Base-by-base conservation (phyloP, 2,113 vertebrate species). In the Microtus richardsoni region DNA sequence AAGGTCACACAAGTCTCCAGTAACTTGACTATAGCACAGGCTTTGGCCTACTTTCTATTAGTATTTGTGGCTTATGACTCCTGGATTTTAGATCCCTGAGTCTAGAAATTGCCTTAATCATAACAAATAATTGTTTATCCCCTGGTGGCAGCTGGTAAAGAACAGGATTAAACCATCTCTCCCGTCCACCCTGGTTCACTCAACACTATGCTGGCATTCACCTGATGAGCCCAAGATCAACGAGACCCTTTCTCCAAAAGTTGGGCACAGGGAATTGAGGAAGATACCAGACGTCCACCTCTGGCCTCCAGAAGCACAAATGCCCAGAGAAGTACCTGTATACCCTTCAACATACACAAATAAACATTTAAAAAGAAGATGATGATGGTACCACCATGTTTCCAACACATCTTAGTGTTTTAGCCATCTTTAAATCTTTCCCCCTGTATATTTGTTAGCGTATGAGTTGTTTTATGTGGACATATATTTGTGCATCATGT, bases 381-480 rank as follows among this genome's bases (percentile, higher is more conserved):
- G 58, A 68, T 47, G 83, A 86, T 66, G 44, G 49, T 39, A 19
- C 0, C 70, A 49, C 44, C 66, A 82, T 39, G 30, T 80, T 58
- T 41, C 89, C 44, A 77, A 84, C 14, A 74, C 30, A 89, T 58
- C 36, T 19, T 94, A 95, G 44, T 82, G 17, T 95, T 86, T 60
- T 21, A 89, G 58, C 36, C 36, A 54, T 60, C 79, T 94, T 60
- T 71, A 88, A 89, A 87, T 83, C 6, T 26, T 41, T 41, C 41
- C 39, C 24, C n/a, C n/a, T 64, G 39, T 44, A 30, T 28, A 44
- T 39, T 82, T 62, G 39, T 44, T 44, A 39, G 24, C 19, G 8
- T 64, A 2, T 83, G 24, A 44, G n/a, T 62, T 62, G 39, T 64
- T 84, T 41, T 44, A 39, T 26, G 14, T 41, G 54, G 24, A 62